Base-by-base conservation (phyloP, 2,888 invertebrate genomes). In the Aplocera efformata region DNA sequence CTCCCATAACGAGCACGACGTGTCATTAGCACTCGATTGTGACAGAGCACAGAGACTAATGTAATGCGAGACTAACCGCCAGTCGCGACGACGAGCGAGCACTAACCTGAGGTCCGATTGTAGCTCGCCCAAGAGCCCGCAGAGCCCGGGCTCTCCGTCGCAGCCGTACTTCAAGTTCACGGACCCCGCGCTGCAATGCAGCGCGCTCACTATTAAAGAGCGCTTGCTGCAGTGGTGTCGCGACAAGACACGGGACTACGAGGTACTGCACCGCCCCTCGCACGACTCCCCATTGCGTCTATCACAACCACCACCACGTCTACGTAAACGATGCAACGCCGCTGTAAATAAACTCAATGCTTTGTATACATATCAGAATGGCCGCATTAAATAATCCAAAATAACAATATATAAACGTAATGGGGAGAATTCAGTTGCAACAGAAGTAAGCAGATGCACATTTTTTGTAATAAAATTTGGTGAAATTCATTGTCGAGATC, bases 211-310 rank as follows among this genome's bases (percentile, higher is more conserved):
- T 89, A 96, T 98, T 89, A 98, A 98, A 93, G 97, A 98, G 83
- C 93, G 97, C 88, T 92, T 98, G 83, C 93, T 98, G 90, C 93
- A 94, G 88, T 98, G 98, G 98, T 96, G 96, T 91, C 95, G 96
- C 90, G 94, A 95, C 90, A 97, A 98, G 93, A 98, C 98, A 72
- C 94, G 94, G 91, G 97, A 96, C 91, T 98, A 98, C 90, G 94
- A 97, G 95, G 98, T 98, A 94, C 83, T 63, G 68, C 56, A 46
- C 58, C 51, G 48, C 48, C 41, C 61, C 36, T 53, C 50, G 45
- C 52, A 44, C 23, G 48, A 38, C 55, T 49, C 60, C 63, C 60
- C 63, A 60, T 52, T 63, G 59, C 67, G 64, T 54, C 50, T 44
- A 42, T 41, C 32, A 10, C 20, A 22, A 11, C 9, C 8, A 28